Evolutionary conservation across 2,797 vertebrate genomes (phyloP), one percentile per base, ranked within the genome.

Genomic region (Acanthornis magna): DNA sequence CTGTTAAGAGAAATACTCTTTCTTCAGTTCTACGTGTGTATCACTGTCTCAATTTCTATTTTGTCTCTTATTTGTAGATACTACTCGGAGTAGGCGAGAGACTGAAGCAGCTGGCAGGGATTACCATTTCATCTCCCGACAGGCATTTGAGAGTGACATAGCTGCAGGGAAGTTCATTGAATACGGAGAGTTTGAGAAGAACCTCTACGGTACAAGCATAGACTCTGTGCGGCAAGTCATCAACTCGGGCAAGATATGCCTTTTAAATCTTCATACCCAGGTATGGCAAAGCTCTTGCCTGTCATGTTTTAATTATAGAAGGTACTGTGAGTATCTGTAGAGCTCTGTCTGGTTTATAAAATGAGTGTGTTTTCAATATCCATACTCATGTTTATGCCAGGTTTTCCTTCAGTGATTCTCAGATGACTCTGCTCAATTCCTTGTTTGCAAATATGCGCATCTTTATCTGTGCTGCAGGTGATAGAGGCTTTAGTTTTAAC

Each of bases 171-270:
- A 99, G 96, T 99, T 99, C 95, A 99, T 99, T 45, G 99, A 99
- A 62, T 99, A 98, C 5, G 99, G 99, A 7, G 99, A 99, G 96
- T 99, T 99, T 97, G 99, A 99, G 97, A 99, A 99, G 97, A 99
- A 99, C 95, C 98, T 99, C 15, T 99, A 99, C 14, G 99, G 99
- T 91, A 99, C 99, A 15, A 99, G 99, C 94, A 98, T 98, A 42
- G 99, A 99, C 97, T 99, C 99, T 0, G 99, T 99, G 93, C 98
- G 99, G 66, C 99, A 99, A 94, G 98, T 99, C 77, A 99, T 99
- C 98, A 99, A 99, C 98, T 99, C 99, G 16, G 98, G 99, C 90
- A 99, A 99, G 95, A 99, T 99, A 96, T 99, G 99, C 95, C 98
- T 99, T 88, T 96, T 99, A 80, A 99, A 98, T 97, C 98, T 99